phyloP scores from a whole-genome alignment of 2,888 invertebrate species.

The Dione juno region DNA sequence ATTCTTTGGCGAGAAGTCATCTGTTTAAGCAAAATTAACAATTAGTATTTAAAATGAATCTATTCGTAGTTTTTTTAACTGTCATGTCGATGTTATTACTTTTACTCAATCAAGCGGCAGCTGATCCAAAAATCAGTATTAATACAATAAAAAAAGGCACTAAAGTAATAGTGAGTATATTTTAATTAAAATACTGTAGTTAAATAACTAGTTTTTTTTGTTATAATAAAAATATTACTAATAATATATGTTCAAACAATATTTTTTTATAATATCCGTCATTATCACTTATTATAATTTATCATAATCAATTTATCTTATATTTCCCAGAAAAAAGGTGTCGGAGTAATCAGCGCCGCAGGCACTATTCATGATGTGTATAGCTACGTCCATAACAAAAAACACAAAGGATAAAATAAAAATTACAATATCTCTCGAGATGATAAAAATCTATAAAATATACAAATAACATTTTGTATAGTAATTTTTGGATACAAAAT shows the following conservation, averaged over 20 bases:
- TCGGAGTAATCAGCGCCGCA: constrained; percentile 6
- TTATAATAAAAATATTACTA: no score
- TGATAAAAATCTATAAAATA: no score
- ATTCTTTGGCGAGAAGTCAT: constrained; percentile 6
- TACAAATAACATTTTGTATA: no score
- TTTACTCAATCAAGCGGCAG: not conserved
- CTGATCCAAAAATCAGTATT: constrained; percentile 16
- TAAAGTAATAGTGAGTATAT: constrained; percentile 23
- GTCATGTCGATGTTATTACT: not conserved
- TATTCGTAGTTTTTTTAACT: not conserved
- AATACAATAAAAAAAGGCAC: constrained; percentile 18
- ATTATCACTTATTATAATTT: not conserved
- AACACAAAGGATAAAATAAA: constrained; percentile 11
- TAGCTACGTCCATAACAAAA: constrained; percentile 10
- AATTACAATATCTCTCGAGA: no score
- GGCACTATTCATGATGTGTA: constrained; percentile 1
- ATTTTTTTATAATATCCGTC: no score
- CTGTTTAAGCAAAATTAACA: not conserved
- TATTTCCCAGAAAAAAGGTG: constrained; percentile 10
- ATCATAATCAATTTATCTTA: no score
- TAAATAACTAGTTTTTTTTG: no score
- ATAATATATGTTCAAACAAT: no score
- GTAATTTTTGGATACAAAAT: no score
- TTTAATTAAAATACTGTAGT: no score
- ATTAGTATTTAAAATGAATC: constrained; percentile 19